A percentile compares a stretch with the other conserved stretches of the same genome.
These are phyloP conservation scores for Eristalis arbustorum DNA, from an alignment of 2,888 invertebrate species.

Conservation along the genomic window DNA sequence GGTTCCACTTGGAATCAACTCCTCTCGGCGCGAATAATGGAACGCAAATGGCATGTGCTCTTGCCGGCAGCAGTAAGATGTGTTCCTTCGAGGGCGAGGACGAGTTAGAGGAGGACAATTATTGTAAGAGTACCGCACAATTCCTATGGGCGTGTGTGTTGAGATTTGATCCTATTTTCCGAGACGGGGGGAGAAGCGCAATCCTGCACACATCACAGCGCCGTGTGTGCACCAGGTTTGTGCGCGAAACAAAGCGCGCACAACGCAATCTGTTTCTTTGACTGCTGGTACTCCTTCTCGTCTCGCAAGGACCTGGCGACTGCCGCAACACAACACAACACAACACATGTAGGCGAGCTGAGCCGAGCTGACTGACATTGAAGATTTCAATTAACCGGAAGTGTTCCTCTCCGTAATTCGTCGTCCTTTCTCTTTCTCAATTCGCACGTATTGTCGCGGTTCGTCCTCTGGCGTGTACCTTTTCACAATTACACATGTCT, in stretches of 20 bases:
- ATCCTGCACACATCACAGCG: too few relatives aligned
- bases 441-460: conserved; percentile 38
- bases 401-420: conserved; percentile 58
- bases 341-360: conserved; percentile 61
- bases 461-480: conserved; percentile 35
- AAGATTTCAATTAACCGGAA: conserved; percentile 70
- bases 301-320: not conserved
- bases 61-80: conserved; percentile 31
- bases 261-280: conserved; percentile 73
- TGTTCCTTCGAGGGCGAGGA: conserved; percentile 32
- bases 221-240: conserved; percentile 7
- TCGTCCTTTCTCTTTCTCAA: conserved; percentile 52
- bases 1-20: conserved; percentile 35
- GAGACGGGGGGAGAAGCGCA: conserved; percentile 4
- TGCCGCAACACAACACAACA: not conserved
- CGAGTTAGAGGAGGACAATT: conserved; percentile 65
- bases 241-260: conserved; percentile 60
- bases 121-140: conserved; percentile 40
- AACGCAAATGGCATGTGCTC: conserved; percentile 66
- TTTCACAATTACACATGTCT: conserved; percentile 15
- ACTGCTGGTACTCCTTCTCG: conserved; percentile 27
- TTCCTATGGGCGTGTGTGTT: conserved; percentile 67
- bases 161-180: conserved; percentile 68
- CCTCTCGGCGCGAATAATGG: conserved; percentile 51
- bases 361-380: conserved; percentile 66